These are phyloP conservation scores for Drosophila simulans DNA, from an alignment of 1,140 invertebrate genomes.

Conservation along the genomic window DNA sequence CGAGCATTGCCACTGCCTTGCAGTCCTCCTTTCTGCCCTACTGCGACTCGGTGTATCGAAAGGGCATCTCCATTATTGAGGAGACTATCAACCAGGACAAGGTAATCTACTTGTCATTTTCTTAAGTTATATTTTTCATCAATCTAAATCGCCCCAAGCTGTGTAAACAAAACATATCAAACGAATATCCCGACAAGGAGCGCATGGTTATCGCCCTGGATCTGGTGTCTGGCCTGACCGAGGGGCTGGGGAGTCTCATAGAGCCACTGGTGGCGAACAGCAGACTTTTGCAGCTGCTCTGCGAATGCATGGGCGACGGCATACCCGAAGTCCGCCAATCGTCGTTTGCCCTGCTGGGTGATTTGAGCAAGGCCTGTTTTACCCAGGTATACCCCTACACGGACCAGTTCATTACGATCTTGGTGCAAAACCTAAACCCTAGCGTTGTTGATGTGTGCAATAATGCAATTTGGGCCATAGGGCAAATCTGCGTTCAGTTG, in stretches of 20 bases:
- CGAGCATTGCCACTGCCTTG: conserved; percentile 98
- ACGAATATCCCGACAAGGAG: conserved; percentile 98
- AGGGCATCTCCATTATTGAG: conserved; percentile 98
- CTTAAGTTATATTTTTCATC: no score
- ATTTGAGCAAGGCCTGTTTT: conserved; percentile 99
- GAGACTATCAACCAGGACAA: conserved; percentile 98
- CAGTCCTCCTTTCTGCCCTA: conserved; percentile 99
- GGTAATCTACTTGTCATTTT: no score
- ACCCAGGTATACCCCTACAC: conserved; percentile 98
- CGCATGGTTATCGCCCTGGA: conserved; percentile 99
- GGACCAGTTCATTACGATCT: conserved; percentile 96
- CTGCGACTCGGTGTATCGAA: conserved; percentile 98
- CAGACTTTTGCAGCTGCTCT: conserved; percentile 97
- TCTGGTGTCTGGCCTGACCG: conserved; percentile 96
- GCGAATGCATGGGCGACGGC: conserved; percentile 99
- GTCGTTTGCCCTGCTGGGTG: conserved; percentile 98
- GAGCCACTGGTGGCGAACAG: conserved; percentile 95
- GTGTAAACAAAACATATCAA: conserved; percentile 93
- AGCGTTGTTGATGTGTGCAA: no score
- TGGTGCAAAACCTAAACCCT: no score
- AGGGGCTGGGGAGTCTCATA: conserved; percentile 97
- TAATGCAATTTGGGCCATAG: no score
- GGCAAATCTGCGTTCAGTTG: no score
- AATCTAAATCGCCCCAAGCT: no score
- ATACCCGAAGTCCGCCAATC: conserved; percentile 95